Percentiles rank a stretch among this genome's conserved stretches.
Conservation (phyloP, 2,113 vertebrate species). For the Cygnus atratus region DNA sequence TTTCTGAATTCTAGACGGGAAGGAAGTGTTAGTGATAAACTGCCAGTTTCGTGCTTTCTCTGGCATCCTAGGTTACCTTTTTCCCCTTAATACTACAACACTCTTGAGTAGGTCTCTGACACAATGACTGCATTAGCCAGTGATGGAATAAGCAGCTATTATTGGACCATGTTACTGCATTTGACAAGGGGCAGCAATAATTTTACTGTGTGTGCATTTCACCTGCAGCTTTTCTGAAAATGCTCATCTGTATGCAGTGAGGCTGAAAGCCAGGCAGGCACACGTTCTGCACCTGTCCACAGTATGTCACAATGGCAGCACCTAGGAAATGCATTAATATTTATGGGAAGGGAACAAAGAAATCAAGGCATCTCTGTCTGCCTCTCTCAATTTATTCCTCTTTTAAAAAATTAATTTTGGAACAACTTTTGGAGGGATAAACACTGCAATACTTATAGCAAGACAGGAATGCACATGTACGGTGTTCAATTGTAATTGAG, state of each 20-base stretch:
- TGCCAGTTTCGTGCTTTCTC: background rate
- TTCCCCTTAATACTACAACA: background rate
- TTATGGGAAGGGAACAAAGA: slow-evolving; percentile 36
- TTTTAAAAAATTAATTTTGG: slow-evolving; percentile 8
- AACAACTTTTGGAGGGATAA: background rate
- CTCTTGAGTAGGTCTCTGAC: background rate
- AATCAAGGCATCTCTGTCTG: slow-evolving; percentile 20
- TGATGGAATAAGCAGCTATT: slow-evolving; percentile 18
- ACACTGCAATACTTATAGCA: accelerated
- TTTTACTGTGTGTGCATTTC: background rate
- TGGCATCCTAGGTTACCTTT: background rate
- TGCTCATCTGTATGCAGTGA: slow-evolving; percentile 15
- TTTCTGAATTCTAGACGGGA: background rate
- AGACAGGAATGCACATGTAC: background rate
- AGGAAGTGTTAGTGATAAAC: background rate
- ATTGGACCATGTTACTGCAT: background rate
- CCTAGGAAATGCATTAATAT: slow-evolving; percentile 49
- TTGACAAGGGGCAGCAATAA: slow-evolving; percentile 32
- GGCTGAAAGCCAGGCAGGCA: background rate
- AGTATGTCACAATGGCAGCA: slow-evolving; percentile 20
- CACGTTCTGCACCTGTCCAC: background rate
- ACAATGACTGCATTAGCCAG: background rate
- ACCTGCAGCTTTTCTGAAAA: slow-evolving; percentile 5
- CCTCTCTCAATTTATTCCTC: background rate
- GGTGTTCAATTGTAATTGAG: background rate